Evolutionary conservation across 1,140 invertebrate genomes (phyloP), one percentile per base, ranked within the genome.

Genomic region (Camponotus vicinus): DNA sequence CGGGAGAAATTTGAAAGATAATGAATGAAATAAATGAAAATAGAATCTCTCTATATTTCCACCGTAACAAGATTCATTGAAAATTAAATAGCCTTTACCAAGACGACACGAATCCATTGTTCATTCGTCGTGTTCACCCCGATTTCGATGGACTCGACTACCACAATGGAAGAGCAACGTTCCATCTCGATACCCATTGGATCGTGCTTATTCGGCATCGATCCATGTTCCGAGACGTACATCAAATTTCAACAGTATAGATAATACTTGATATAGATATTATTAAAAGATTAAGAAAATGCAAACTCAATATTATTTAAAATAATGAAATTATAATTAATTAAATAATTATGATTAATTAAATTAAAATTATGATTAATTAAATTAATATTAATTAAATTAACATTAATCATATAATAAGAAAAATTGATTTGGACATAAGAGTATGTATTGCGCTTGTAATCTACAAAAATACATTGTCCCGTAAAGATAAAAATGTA

Each of bases 131-230:
- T 37, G 55, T 63, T 49, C 32, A 40, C 45, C 32, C 11, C 27
- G 3, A 82, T 63, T 83, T 73, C 5, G 40, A n/a, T 42, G 55
- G 61, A 75, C 40, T 61, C 55, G 79, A 34, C 21, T 61, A 70
- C 11, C 27, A 40, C 69, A 75, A 75, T 83, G 67, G 59, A 6
- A 75, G 79, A 86, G n/a, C 49, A 86, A 84, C 69, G 49, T 75
- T 83, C 21, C 21, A 75, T 91, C 78, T 66, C 42, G 45, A 88
- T 37, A 84, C 67, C 91, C 88, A 90, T 92, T 92, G 88, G 70
- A 90, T 89, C 79, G 21, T 63, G 64, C 32, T 59, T 9, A 61
- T 55, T 63, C 55, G 27, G 55, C 2, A 73, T 85, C 18, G 86
- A 37, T 91, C 87, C 83, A 89, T 69, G 83, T 86, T 79, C 52